Base-by-base conservation (phyloP, 2,888 invertebrate genomes). In the Catocala sponsa region DNA sequence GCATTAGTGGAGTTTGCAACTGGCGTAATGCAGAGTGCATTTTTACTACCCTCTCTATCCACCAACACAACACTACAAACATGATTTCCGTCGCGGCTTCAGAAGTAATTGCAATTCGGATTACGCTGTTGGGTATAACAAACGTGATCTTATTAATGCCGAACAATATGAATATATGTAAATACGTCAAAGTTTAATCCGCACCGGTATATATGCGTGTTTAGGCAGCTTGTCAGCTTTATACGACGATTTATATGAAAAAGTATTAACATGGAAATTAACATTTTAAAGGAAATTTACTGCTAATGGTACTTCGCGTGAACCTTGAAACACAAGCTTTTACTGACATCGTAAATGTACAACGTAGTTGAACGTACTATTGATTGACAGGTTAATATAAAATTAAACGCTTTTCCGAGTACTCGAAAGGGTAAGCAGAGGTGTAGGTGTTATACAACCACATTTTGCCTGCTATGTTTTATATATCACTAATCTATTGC, bases 251-350 rank as follows among this genome's bases (percentile, higher is more conserved):
- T 76, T 70, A 68, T 65, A 75, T 69, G 57, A 65, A 66, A 70
- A 63, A 59, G 63, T 62, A 74, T 70, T 72, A 72, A 63, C 58
- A 74, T 73, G 65, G 52, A 70, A 65, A 78, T 75, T 63, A 77
- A 68, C 62, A 60, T 70, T 67, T 65, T 63, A 52, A 32, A 54
- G 63, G 64, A 67, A 68, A 70, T 71, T 66, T 52, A 66, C 58
- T 12, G 11, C 54, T 38, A 59, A 70, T 57, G 52, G 47, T 54
- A 60, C 59, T 59, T 63, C 53, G 63, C 65, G 57, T 61, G 55
- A 66, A 61, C 61, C 59, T 66, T 62, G 44, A 56, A 50, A 44
- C 10, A 12, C 55, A 44, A 60, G 44, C 41, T 48, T 65, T 65
- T 12, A 57, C 55, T 60, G 50, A 55, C 60, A 58, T 60, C 42